Evolutionary conservation across 2,888 invertebrate species (phyloP), one percentile per base, ranked within the genome.

Genomic region (Pinctada fucata): DNA sequence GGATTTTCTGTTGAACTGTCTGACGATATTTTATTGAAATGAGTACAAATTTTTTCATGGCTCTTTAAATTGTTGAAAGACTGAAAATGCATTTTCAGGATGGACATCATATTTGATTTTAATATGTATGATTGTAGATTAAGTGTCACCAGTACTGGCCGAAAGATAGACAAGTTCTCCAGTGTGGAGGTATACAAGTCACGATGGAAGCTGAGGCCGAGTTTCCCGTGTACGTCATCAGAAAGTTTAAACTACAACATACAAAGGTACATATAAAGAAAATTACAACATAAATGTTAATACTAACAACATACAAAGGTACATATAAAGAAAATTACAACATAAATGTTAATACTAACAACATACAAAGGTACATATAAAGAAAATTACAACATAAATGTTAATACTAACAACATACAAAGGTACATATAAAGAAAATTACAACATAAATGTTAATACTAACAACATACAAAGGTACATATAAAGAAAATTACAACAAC

Each of bases 91-190:
- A 31, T 31, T 31, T 31, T 31, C 31, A 31, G 31, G 31, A 31
- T 31, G 31, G 31, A 31, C 31, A 31, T 1, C 31, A 31, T 31
- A 31, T 31, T 31, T 31, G 31, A 31, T 31, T 31, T 31, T 31
- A 31, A 31, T 31, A 31, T 31, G 31, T 31, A 31, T 31, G 31
- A 31, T 31, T 31, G 1, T 31, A 80, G 80, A 50, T 75, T 6
- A 80, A 80, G 52, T 80, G 80, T 67, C 52, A 71, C 16, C 70
- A 80, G 72, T 80, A 80, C 67, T 80, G 80, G 80, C 80, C 80
- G 31, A 47, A 64, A 16, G 80, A 80, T 47, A 76, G 73, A 2
- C 48, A 76, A 50, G 63, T 58, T 31, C n/a, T 77, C 31, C 64
- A 31, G 13, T 73, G 67, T 45, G 69, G 70, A 49, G 71, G 47